Evolutionary conservation across 2,888 invertebrate species (phyloP), one percentile per base, ranked within the genome.

Genomic region (Phyto melanocephala): DNA sequence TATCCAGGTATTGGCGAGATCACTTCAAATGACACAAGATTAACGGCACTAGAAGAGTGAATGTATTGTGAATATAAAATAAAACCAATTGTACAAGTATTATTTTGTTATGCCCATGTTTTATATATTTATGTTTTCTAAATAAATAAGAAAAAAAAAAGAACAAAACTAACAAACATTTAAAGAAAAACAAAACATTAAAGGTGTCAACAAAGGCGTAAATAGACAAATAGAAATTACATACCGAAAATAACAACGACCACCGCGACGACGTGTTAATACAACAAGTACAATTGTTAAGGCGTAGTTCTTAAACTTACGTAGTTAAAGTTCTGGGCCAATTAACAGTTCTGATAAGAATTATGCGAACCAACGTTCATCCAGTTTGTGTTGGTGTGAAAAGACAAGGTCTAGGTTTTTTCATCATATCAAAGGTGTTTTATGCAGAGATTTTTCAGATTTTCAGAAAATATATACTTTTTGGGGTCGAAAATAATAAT

Each of bases 31-130:
- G 47, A 58, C 42, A 58, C 42, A 33, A 58, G 20, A 58, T 56
- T 42, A 28, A 68, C 28, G 13, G 47, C 24, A 42, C 20, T 28
- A 11, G 42, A 28, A 15, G 10, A 24, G 24, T 28, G 28, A n/a
- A n/a, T n/a, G 28, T 42, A 62, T 62, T 42, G 42, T 62, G 62
- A 62, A 42, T 62, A 62, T 35, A 45, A 62, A 62, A 45, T 62
- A 40, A 60, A 42, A 45, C 28, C 62, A 62, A 15, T 42, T 62
- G 42, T 62, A 5, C 8, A 10, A 17, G 8, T 24, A 8, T 42
- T 13, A 15, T 13, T 42, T 3, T 42, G 3, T 40, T 40, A n/a
- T n/a, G n/a, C n/a, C n/a, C n/a, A n/a, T n/a, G n/a, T n/a, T n/a
- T n/a, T n/a, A n/a, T n/a, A n/a, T n/a, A n/a, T n/a, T n/a, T n/a